Evolutionary conservation across 35 echinoderm and acorn worm genomes (phyloP).

Genomic region (Nesometra sesokonis): DNA sequence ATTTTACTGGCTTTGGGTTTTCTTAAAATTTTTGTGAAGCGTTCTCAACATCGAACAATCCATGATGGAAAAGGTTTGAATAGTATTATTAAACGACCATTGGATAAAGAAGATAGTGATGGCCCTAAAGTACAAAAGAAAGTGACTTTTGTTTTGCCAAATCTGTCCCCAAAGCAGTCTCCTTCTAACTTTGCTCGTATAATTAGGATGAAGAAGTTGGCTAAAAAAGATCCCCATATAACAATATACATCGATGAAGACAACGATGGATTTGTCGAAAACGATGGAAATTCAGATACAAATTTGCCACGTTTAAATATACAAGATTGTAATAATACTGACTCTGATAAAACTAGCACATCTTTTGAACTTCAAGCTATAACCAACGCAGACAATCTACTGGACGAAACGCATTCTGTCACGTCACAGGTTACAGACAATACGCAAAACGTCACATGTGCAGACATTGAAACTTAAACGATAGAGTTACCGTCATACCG

Average conservation of each 20-base stretch:
- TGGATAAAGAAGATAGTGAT: background rate
- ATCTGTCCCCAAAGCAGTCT: background rate
- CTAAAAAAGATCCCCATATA: background rate
- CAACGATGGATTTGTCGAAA: background rate
- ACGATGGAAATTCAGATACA: background rate
- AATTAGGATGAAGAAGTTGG: background rate
- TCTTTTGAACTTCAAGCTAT: too few relatives aligned
- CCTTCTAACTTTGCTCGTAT: background rate
- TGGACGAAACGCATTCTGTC: background rate
- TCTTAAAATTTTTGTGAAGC: background rate
- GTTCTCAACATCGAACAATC: background rate
- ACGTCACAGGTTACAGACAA: background rate
- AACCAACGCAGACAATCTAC: background rate
- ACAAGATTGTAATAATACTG: too few relatives aligned
- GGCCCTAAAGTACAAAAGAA: background rate
- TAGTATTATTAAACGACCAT: background rate
- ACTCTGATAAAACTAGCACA: too few relatives aligned
- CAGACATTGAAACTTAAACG: too few relatives aligned
- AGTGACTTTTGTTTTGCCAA: background rate
- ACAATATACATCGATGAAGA: background rate
- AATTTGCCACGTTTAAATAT: too few relatives aligned
- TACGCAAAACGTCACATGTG: background rate
- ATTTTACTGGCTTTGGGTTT: background rate
- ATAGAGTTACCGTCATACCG: too few relatives aligned
- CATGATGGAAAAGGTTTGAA: background rate